Conservation (phyloP, 2,888 invertebrate species). For the Agrilus mali region DNA sequence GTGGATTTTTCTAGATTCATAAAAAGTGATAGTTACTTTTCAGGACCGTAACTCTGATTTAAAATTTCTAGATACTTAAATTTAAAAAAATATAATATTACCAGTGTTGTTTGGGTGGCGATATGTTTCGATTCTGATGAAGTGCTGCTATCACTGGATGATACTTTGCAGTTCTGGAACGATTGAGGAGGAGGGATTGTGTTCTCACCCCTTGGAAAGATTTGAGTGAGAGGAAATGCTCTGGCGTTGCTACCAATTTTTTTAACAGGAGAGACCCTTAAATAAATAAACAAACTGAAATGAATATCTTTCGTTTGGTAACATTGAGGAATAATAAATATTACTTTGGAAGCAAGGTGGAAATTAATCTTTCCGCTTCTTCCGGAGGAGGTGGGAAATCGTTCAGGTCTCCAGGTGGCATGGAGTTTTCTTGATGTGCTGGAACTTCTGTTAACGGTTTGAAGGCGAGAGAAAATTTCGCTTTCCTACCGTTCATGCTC, state of each 20-base stretch:
- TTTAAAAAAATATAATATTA: slow-evolving; percentile 32
- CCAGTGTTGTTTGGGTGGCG: slow-evolving; percentile 69
- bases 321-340: slow-evolving; percentile 8
- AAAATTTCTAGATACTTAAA: too few species aligned
- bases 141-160: slow-evolving; percentile 7
- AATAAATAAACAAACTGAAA: not conserved
- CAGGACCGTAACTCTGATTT: too few species aligned
- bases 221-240: slow-evolving; percentile 27
- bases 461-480: slow-evolving; percentile 60
- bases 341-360: slow-evolving; percentile 63
- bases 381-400: slow-evolving; percentile 64
- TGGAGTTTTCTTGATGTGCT: slow-evolving; percentile 33
- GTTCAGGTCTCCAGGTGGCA: slow-evolving; percentile 31
- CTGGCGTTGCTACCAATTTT: slow-evolving; percentile 33
- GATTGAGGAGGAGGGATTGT: slow-evolving; percentile 33
- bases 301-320: not conserved
- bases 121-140: slow-evolving; percentile 41
- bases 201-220: slow-evolving; percentile 21
- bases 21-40: too few species aligned
- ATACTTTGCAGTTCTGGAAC: slow-evolving; percentile 27
- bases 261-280: slow-evolving; percentile 58
- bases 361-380: slow-evolving; percentile 64
- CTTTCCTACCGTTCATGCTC: slow-evolving; percentile 81
- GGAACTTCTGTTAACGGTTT: slow-evolving; percentile 46
- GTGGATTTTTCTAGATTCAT: too few species aligned